Percentiles rank a stretch among this genome's conserved stretches.
Conservation (phyloP, 2,797 vertebrate genomes). For the Parauchenoglanis punctatus region DNA sequence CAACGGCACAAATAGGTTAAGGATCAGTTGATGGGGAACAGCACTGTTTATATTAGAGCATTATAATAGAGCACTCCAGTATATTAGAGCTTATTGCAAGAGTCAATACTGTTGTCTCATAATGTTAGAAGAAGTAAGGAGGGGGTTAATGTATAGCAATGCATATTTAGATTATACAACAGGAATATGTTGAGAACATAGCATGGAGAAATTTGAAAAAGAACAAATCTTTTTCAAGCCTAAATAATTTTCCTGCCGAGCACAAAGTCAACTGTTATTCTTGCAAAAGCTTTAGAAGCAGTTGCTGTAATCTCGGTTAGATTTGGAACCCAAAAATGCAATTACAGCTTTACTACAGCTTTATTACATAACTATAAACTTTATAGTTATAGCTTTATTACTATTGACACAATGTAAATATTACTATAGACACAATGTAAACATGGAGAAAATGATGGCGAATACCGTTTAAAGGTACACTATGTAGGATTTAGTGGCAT, state of each 20-base stretch:
- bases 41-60: not conserved
- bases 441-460: not conserved
- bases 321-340: not conserved
- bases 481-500: too few relatives aligned
- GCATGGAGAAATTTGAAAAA: not conserved
- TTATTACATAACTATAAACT: not conserved
- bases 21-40: not conserved
- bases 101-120: not conserved
- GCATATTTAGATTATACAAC: not conserved
- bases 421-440: not conserved
- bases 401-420: not conserved
- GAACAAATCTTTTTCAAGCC: not conserved
- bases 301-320: not conserved
- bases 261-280: not conserved
- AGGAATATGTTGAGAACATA: not conserved
- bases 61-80: not conserved
- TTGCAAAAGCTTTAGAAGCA: not conserved
- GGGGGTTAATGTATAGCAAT: not conserved
- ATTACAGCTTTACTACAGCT: not conserved
- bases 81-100: not conserved
- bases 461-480: not conserved
- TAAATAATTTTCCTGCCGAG: not conserved
- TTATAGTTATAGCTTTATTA: too few relatives aligned
- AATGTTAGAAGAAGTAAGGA: not conserved
- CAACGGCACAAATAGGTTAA: conserved; percentile 28